Percentiles rank a stretch among this genome's conserved stretches.
Evolutionary conservation across 2,797 vertebrate genomes (phyloP).

Genomic region (Hirundo rustica): DNA sequence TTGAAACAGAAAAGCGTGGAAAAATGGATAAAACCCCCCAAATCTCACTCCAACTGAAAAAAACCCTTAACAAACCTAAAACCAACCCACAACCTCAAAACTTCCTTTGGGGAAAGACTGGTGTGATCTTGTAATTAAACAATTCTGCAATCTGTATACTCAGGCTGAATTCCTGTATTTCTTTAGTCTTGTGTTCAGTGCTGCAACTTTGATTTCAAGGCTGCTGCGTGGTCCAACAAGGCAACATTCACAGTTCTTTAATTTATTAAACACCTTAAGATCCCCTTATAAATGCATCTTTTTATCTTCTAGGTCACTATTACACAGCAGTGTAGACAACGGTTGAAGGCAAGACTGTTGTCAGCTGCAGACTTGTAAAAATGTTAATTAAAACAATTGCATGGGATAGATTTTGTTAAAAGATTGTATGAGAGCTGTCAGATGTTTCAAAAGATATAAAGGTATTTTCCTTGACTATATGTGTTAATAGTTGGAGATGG

Average conservation of each 20-base stretch:
- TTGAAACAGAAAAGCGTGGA: not conserved
- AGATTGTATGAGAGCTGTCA: not conserved
- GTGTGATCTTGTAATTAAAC: not conserved
- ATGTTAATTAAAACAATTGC: conserved; percentile 14
- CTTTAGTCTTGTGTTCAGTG: not conserved
- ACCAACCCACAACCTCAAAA: not conserved
- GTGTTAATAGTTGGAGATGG: not conserved
- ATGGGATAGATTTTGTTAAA: not conserved
- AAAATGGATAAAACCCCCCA: not conserved
- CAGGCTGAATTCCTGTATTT: not conserved
- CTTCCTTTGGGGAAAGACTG: not conserved
- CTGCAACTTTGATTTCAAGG: not conserved
- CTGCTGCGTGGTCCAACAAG: not conserved
- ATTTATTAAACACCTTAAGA: not conserved
- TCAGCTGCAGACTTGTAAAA: not conserved
- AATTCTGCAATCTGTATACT: not conserved
- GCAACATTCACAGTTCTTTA: not conserved
- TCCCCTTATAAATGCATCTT: not conserved
- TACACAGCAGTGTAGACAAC: not conserved
- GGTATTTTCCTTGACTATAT: not conserved
- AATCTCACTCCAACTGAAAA: not conserved
- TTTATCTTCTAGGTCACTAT: not conserved
- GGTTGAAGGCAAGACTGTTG: not conserved
- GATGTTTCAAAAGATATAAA: not conserved
- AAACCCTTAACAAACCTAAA: not conserved